phyloP scores from a whole-genome alignment of 2,113 vertebrate genomes.

The Trachemys scripta region DNA sequence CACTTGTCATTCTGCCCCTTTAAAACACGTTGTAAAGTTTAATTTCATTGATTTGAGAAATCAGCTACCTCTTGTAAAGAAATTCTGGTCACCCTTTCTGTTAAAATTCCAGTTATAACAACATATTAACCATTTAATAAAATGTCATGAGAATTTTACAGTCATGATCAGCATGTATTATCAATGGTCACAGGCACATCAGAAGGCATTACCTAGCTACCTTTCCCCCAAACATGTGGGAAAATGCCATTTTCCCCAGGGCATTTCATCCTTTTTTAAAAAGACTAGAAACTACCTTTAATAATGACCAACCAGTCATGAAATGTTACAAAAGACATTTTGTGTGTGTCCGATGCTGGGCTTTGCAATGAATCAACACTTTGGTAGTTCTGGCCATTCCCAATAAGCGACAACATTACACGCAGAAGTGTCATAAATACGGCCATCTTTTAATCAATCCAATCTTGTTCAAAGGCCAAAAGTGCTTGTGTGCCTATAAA shows the following conservation, averaged over 20 bases:
- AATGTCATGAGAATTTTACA: background rate
- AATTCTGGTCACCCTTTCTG: background rate
- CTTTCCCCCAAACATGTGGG: background rate
- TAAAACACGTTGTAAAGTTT: background rate
- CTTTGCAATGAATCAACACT: background rate
- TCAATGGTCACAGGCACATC: background rate
- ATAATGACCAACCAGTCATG: background rate
- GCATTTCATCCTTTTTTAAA: background rate
- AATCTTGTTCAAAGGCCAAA: background rate
- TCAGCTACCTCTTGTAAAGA: background rate
- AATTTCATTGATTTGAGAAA: background rate
- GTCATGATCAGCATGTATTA: background rate
- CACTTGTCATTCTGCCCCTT: background rate
- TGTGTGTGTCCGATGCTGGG: background rate
- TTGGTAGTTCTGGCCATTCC: background rate
- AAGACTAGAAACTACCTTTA: background rate
- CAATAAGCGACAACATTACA: background rate
- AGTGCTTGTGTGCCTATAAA: background rate
- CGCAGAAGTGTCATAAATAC: background rate
- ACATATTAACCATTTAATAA: background rate
- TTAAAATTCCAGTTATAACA: background rate
- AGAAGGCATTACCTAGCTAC: background rate
- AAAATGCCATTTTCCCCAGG: background rate
- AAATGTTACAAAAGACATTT: background rate
- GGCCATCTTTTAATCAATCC: background rate